phyloP scores from a whole-genome alignment of 1,140 invertebrate genomes.

The Argopecten irradians region DNA sequence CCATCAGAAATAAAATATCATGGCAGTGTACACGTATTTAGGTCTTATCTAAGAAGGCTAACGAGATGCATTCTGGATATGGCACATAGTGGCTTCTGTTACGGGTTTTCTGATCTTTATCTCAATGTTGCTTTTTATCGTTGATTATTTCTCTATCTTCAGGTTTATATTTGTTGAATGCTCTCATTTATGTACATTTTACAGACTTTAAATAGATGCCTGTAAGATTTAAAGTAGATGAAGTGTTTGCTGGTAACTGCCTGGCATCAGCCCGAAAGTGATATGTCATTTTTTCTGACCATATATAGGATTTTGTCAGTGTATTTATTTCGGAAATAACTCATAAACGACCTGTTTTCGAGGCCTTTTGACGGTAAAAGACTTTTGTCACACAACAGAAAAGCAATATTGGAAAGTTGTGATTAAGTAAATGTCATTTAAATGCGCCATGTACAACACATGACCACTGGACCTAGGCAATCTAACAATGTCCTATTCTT shows the following conservation, averaged over 20 bases:
- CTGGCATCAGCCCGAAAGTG: neutral
- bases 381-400: neutral
- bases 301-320: neutral
- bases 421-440: neutral
- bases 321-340: neutral
- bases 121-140: too few species aligned
- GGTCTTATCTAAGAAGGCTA: too few species aligned
- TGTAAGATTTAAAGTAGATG: neutral
- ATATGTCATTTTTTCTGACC: neutral
- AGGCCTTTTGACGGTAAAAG: neutral
- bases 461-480: constrained; percentile 4
- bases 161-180: too few species aligned
- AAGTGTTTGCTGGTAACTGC: neutral
- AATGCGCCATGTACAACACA: neutral
- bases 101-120: too few species aligned
- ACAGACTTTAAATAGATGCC: too few species aligned
- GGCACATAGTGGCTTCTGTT: too few species aligned
- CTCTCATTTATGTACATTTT: too few species aligned
- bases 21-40: too few species aligned
- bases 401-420: neutral
- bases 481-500: neutral
- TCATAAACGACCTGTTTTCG: neutral
- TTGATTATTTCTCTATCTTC: too few species aligned
- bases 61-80: too few species aligned
- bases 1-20: too few species aligned